Percentiles rank a stretch among this genome's conserved stretches.
These are phyloP conservation scores for Amblyopsis rosae DNA, from an alignment of 2,113 vertebrate genomes.

Conservation along the genomic window DNA sequence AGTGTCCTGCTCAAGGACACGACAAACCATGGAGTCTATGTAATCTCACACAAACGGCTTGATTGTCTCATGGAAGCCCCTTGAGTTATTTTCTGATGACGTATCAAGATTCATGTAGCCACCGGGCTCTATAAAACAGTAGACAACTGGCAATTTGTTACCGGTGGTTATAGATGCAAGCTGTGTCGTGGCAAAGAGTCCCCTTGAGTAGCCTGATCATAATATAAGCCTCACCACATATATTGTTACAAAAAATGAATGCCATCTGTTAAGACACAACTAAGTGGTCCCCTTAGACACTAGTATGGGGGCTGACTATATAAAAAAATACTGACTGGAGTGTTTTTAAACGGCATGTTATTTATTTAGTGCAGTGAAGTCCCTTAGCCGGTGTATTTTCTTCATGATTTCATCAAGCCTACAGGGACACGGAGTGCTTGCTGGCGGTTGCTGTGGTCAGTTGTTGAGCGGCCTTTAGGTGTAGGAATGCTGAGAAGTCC, in stretches of 20 bases:
- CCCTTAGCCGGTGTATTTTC: too few relatives aligned
- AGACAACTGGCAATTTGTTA: background rate
- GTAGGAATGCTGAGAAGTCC: background rate
- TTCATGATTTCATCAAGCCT: too few relatives aligned
- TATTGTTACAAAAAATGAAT: background rate
- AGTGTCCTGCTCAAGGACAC: background rate
- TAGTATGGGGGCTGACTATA: too few relatives aligned
- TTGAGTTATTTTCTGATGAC: background rate
- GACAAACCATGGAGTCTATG: background rate
- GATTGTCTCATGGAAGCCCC: too few relatives aligned
- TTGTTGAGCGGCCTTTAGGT: background rate
- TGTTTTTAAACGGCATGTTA: too few relatives aligned
- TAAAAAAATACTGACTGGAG: too few relatives aligned
- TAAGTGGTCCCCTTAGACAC: too few relatives aligned
- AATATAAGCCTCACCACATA: background rate
- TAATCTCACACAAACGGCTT: too few relatives aligned
- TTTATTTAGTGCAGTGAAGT: too few relatives aligned
- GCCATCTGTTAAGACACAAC: background rate
- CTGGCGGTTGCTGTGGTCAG: too few relatives aligned
- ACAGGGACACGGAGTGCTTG: too few relatives aligned
- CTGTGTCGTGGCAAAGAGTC: background rate
- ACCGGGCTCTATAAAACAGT: background rate
- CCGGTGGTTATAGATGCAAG: background rate
- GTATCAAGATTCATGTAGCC: background rate
- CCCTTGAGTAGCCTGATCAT: background rate